These are phyloP conservation scores for Agrochola circellaris DNA, from an alignment of 2,888 invertebrate species.

Conservation along the genomic window DNA sequence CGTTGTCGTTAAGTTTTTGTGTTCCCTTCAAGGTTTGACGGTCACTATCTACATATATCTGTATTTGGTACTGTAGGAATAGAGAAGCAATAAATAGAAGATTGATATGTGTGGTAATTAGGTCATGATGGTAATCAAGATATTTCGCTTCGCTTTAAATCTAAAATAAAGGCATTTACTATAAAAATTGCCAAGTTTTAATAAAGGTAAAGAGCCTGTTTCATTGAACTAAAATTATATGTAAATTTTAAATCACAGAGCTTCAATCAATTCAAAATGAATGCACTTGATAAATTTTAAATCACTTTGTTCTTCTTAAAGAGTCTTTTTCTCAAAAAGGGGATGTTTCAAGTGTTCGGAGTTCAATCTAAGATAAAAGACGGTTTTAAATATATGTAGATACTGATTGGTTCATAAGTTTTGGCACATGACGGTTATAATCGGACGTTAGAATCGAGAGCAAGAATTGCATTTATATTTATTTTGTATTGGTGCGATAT, in stretches of 20 bases:
- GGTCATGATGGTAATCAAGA: conserved; percentile 7
- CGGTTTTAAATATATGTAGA: conserved; percentile 62
- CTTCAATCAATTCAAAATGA: not conserved
- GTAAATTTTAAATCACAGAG: conserved; percentile 2
- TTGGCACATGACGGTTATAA: conserved; percentile 66
- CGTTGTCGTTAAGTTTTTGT: conserved; percentile 81
- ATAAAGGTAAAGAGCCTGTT: not conserved
- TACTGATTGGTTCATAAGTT: conserved; percentile 56
- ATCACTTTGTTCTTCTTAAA: conserved; percentile 12
- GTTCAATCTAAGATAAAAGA: conserved; percentile 37
- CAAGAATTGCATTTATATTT: conserved; percentile 85
- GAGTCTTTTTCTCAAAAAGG: conserved; percentile 1
- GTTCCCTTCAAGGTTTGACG: conserved; percentile 59
- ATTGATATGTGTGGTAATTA: conserved; percentile 40
- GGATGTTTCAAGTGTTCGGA: conserved; percentile 24
- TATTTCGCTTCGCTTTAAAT: conserved; percentile 26
- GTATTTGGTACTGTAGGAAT: conserved; percentile 41
- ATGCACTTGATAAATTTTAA: too few species aligned
- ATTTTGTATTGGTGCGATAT: conserved; percentile 73
- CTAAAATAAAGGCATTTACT: conserved; percentile 1
- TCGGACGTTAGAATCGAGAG: conserved; percentile 78
- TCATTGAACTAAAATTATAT: not conserved
- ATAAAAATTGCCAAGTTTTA: not conserved
- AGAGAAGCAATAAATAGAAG: conserved; percentile 55
- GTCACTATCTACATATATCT: conserved; percentile 68